These are phyloP conservation scores for Acrobasis suavella DNA, from an alignment of 2,888 invertebrate genomes.

Conservation along the genomic window DNA sequence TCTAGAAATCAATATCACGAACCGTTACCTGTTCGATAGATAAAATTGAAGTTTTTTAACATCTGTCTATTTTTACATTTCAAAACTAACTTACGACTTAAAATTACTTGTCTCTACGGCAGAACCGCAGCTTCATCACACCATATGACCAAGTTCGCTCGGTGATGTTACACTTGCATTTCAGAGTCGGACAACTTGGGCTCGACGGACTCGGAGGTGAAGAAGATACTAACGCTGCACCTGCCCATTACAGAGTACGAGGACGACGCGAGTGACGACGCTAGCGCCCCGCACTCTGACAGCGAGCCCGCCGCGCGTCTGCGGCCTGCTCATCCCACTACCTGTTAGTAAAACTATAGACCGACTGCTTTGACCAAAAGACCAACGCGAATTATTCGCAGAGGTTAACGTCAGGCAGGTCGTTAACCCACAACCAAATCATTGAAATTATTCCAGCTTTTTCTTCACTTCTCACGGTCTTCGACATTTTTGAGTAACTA, in stretches of 20 bases:
- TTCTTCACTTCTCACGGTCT: no score
- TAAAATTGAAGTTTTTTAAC: no score
- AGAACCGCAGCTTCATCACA: slow-evolving; percentile 43
- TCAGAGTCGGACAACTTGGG: slow-evolving; percentile 96
- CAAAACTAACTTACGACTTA: not conserved
- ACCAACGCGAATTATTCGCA: not conserved
- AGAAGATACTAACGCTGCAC: slow-evolving; percentile 95
- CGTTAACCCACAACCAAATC: no score
- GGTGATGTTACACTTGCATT: slow-evolving; percentile 45
- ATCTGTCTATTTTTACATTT: no score
- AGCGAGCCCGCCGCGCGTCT: slow-evolving; percentile 70
- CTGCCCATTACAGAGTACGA: slow-evolving; percentile 97
- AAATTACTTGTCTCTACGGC: slow-evolving; percentile 34
- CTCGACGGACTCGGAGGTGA: slow-evolving; percentile 96
- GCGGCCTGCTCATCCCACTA: slow-evolving; percentile 65
- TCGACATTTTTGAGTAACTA: no score
- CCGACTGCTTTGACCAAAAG: not conserved
- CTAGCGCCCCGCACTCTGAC: slow-evolving; percentile 81
- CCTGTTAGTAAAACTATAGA: slow-evolving; percentile 54
- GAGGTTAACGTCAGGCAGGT: no score
- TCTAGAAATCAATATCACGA: no score
- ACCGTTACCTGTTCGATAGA: no score
- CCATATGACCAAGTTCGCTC: slow-evolving; percentile 15
- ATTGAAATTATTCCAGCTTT: no score
- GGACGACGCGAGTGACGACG: slow-evolving; percentile 88